Conservation (phyloP, 2,113 vertebrate genomes). For the Stomatorhinus ivindoensis region DNA sequence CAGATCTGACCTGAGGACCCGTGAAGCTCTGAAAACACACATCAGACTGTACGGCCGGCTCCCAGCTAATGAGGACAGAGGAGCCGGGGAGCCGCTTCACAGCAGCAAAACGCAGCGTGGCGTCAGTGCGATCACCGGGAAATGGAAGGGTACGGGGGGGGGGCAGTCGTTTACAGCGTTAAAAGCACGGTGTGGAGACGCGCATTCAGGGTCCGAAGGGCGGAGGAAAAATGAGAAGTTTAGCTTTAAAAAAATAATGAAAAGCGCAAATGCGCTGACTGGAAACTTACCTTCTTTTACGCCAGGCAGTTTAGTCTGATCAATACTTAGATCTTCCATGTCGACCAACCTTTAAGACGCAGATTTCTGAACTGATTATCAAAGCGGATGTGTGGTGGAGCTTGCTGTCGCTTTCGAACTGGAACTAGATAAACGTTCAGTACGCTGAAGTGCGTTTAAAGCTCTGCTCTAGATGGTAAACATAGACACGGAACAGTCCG, state of each 20-base stretch:
- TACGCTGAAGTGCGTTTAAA: neutral
- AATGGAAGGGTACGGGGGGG: neutral
- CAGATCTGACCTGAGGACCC: neutral
- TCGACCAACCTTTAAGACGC: neutral
- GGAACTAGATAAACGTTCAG: neutral
- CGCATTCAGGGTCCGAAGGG: neutral
- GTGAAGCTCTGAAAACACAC: neutral
- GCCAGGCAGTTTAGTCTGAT: slow-evolving; percentile 14
- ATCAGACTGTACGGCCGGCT: neutral
- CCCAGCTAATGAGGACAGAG: neutral
- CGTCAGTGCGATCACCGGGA: neutral
- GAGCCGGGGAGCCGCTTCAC: neutral
- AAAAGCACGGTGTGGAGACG: neutral
- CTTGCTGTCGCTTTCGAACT: neutral
- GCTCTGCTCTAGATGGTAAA: neutral
- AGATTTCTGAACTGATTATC: neutral
- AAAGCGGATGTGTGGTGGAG: neutral
- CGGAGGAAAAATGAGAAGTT: neutral
- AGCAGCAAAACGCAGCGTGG: neutral
- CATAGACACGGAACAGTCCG: neutral
- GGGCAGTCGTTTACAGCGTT: neutral
- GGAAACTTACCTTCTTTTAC: slow-evolving; percentile 13
- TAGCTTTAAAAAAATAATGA: neutral
- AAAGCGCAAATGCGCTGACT: neutral
- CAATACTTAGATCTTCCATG: slow-evolving; percentile 5